Base-by-base conservation (phyloP, 2,888 invertebrate genomes). In the Drosophila rellima region DNA sequence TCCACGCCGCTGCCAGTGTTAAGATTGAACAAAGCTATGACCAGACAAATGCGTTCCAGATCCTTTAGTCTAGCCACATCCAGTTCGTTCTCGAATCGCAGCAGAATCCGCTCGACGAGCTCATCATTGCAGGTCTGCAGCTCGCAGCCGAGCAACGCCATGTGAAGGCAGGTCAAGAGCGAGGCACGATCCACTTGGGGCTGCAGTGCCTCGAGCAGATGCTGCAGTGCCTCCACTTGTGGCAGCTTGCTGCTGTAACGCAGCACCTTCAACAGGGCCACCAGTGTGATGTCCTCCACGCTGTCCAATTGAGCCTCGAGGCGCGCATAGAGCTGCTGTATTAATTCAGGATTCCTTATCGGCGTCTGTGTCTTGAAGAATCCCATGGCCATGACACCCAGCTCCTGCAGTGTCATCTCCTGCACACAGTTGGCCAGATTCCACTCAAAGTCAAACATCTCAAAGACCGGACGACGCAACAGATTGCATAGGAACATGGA, bases 341-440 rank as follows among this genome's bases (percentile, higher is more conserved):
- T 56, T 42, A 96, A 81, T 0, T 91, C 86, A 3, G 89, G 75
- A 90, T 93, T 94, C 70, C 94, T 93, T 51, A 97, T 93, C 15
- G 93, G 94, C 1, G 95, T 95, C 92, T 95, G 94, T 15, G 95
- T 95, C 93, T 96, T 96, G 83, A 97, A 97, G 90, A 96, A 96
- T 0, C 95, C 96, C 94, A 96, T 95, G 4, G 95, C 94, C 78
- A 96, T 94, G 13, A 97, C 94, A 11, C 95, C 95, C 64, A 96
- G 91, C 88, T 97, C 96, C 74, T 95, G 94, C 6, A 95, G 78
- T 20, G 93, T 93, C 88, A 96, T 94, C 23, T 94, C 88, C 7
- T 94, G 83, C n/a, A 95, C 93, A 59, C 92, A 91, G 3, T 93
- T 88, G 31, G 93, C 91, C 59, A 96, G 82, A 42, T 93, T 93